These are phyloP conservation scores for Rhipidura dahli DNA, from an alignment of 2,113 vertebrate genomes.

Conservation along the genomic window DNA sequence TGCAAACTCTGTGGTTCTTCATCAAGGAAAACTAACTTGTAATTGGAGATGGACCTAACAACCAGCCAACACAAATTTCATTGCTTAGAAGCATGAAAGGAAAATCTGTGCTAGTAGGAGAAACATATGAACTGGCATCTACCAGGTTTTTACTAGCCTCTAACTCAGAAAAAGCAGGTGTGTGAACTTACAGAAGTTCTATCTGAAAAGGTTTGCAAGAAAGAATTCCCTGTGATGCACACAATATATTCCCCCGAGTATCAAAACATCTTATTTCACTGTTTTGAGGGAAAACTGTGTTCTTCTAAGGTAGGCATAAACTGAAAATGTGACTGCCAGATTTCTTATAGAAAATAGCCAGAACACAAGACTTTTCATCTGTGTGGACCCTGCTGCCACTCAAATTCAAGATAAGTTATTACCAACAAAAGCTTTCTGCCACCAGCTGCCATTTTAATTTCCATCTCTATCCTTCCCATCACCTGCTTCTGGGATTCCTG, in stretches of 20 bases:
- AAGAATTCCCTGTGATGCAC: neutral
- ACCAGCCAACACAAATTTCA: neutral
- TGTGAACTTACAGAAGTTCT: fast-evolving
- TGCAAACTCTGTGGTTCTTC: neutral
- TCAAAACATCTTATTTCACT: neutral
- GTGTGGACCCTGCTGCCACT: neutral
- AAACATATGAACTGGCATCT: neutral
- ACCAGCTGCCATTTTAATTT: neutral
- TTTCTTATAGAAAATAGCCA: neutral
- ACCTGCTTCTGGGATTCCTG: neutral
- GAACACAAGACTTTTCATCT: neutral
- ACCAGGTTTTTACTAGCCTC: neutral
- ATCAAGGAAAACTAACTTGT: neutral
- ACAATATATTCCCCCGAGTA: neutral
- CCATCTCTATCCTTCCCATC: neutral
- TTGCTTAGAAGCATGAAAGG: neutral
- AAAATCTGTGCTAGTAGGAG: neutral
- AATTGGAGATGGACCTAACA: neutral
- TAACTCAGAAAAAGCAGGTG: neutral
- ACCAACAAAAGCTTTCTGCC: neutral
- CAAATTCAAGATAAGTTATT: neutral
- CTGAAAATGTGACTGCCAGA: neutral
- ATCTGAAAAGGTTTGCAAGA: neutral
- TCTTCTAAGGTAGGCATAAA: neutral
- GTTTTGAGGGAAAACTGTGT: neutral